Percentiles rank a stretch among this genome's conserved stretches.
Conservation (phyloP, 2,888 invertebrate species). For the Ophraella communa region DNA sequence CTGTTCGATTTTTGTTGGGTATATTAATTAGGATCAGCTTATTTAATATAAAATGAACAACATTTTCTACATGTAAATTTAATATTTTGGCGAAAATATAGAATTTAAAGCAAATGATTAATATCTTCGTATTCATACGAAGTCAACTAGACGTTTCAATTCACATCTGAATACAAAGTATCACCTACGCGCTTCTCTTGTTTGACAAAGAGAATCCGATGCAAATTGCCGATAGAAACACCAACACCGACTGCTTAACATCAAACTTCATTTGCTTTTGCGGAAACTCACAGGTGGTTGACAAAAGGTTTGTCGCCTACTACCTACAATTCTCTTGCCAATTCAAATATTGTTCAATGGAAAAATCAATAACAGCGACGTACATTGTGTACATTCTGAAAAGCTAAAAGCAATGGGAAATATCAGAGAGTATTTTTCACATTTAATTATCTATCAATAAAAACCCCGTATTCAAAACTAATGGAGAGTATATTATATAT, state of each 20-base stretch:
- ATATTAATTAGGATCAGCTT: no score
- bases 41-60: no score
- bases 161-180: neutral
- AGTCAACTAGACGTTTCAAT: neutral
- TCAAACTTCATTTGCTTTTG: neutral
- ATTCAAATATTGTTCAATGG: conserved; percentile 1
- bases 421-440: no score
- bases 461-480: no score
- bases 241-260: neutral
- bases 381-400: neutral
- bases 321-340: neutral
- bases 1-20: no score
- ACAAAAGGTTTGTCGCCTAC: conserved; percentile 18
- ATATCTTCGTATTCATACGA: neutral
- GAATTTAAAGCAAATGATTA: no score
- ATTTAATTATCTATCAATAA: no score
- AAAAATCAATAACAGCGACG: conserved; percentile 3
- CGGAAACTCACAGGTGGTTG: conserved; percentile 3
- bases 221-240: neutral
- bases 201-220: neutral
- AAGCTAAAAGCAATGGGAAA: no score
- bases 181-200: neutral
- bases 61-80: no score
- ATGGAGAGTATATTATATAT: no score
- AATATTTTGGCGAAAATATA: neutral